A percentile compares a stretch with the other conserved stretches of the same genome.
Evolutionary conservation across 2,797 vertebrate genomes (phyloP).

Genomic region (Passerculus sandwichensis): DNA sequence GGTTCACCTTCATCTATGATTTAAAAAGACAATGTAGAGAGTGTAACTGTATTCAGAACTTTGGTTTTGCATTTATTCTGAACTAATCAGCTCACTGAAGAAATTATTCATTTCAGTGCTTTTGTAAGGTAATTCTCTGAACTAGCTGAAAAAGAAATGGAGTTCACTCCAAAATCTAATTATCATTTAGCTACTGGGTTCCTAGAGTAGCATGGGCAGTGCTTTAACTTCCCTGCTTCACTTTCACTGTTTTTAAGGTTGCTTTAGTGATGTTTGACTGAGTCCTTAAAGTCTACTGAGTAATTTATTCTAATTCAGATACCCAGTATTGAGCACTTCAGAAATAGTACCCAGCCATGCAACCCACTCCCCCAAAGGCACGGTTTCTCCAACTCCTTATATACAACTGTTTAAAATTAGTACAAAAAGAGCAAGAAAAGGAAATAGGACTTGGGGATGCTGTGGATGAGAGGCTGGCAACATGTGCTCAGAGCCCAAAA

Average conservation of each 20-base stretch:
- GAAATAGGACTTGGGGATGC: not conserved
- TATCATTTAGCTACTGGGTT: not conserved
- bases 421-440: not conserved
- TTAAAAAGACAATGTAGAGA: conserved; percentile 3
- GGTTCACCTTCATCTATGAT: conserved; percentile 31
- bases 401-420: not conserved
- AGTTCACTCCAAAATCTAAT: not conserved
- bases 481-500: not conserved
- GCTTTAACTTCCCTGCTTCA: not conserved
- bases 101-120: not conserved
- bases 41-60: not conserved
- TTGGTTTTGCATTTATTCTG: not conserved
- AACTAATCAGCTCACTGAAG: not conserved
- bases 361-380: not conserved
- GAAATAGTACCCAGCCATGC: not conserved
- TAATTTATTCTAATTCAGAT: not conserved
- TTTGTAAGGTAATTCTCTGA: not conserved
- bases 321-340: not conserved
- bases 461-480: not conserved
- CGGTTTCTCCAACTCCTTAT: not conserved
- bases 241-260: not conserved
- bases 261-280: not conserved
- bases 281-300: not conserved
- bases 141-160: not conserved
- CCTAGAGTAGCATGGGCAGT: not conserved